Base-by-base conservation (phyloP, 2,113 vertebrate species). In the Plecotus auritus region DNA sequence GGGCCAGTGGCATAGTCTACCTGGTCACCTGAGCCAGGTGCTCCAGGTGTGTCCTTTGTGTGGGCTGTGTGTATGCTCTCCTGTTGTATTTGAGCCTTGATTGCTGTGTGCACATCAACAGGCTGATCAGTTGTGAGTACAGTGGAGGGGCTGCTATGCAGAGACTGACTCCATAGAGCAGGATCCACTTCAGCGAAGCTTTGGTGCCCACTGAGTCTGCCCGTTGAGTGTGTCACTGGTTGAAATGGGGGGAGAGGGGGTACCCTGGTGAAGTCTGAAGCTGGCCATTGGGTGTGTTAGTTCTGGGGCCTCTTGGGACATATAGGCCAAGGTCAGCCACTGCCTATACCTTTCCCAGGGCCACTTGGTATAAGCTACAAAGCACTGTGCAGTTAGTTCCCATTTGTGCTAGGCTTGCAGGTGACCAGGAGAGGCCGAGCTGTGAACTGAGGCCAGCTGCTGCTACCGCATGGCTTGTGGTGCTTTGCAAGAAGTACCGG, bases 221-320 rank as follows among this genome's bases (percentile, higher is more conserved):
- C 42, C 40, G 2, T 45, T 74, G 42, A 47, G 26, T 47, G 28
- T 47, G 16, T 47, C 42, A 74, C 42, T 47, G 42, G 42, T 47
- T 13, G 42, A 74, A 42, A 9, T 47, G 28, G 14, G 8, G 16
- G 7, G 1, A 0, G 23, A 0, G 26, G 26, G 30, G 42, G 26
- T 45, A 47, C 42, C 45, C 13, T 45, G 23, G 40, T 45, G 26
- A 42, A 45, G 40, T 45, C 72, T 74, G 72, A 74, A 47, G 28
- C 28, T 74, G 72, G 28, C 72, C 72, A 30, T 8, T 74, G 13
- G 12, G 28, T 17, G 14, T 74, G 72, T 42, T 47, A 40, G 42
- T 47, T 47, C 72, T 74, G 42, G 42, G 42, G 14, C 42, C 14
- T 16, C 14, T 30, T 47, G 42, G 26, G 23, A 73, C 35, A 12